Conservation (phyloP, 1,140 invertebrate genomes). For the Euwallacea similis region DNA sequence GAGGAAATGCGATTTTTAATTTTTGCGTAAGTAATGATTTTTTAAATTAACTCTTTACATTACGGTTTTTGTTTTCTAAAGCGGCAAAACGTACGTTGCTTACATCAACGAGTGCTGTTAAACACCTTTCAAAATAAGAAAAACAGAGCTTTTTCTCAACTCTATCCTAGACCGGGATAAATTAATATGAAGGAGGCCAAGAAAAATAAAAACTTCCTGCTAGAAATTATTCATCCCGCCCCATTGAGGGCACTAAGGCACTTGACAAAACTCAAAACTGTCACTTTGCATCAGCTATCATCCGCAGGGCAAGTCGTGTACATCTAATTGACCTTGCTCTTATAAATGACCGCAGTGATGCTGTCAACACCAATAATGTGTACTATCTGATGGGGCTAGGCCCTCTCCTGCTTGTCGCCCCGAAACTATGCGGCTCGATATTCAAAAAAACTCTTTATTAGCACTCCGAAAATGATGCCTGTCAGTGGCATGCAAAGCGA, state of each 20-base stretch:
- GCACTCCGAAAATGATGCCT: constrained; percentile 51
- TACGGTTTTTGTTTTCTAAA: not conserved
- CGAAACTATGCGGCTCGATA: constrained; percentile 47
- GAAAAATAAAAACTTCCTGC: too few species aligned
- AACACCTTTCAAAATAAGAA: too few species aligned
- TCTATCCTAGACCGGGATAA: too few species aligned
- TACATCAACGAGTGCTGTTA: too few species aligned
- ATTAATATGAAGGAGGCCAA: too few species aligned
- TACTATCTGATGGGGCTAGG: constrained; percentile 47
- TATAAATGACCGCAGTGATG: constrained; percentile 50
- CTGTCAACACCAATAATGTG: constrained; percentile 51
- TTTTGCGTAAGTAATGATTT: constrained; percentile 23
- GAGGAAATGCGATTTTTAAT: constrained; percentile 20
- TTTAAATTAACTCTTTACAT: constrained; percentile 26
- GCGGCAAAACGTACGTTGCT: too few species aligned
- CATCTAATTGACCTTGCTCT: constrained; percentile 50
- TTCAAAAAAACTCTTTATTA: constrained; percentile 52
- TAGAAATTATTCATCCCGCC: constrained; percentile 30
- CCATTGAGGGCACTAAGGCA: constrained; percentile 11
- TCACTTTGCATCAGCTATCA: constrained; percentile 39
- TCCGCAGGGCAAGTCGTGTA: constrained; percentile 40
- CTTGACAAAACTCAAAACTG: constrained; percentile 37
- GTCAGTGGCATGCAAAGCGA: constrained; percentile 41
- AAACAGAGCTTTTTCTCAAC: too few species aligned
- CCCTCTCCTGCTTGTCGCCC: constrained; percentile 36